These are phyloP conservation scores for Hirtodrosophila confusa DNA, from an alignment of 2,888 invertebrate genomes.

Conservation along the genomic window DNA sequence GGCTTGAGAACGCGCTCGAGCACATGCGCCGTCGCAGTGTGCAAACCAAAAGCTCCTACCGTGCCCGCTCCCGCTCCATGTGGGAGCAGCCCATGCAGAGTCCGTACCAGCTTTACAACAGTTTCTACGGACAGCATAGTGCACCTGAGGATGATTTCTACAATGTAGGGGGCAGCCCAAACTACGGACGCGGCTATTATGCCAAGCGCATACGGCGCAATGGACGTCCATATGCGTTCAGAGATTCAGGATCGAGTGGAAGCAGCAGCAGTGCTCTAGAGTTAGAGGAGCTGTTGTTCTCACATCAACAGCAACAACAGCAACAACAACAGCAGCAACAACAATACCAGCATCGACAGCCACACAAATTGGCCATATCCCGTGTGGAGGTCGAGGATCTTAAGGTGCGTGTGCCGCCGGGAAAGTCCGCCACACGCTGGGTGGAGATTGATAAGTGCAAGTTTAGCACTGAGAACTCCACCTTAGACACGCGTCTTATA, in stretches of 20 bases:
- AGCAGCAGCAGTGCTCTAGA: conserved; percentile 54
- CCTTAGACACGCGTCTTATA: conserved; percentile 90
- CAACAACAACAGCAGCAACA: conserved; percentile 49
- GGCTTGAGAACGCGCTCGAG: conserved; percentile 88
- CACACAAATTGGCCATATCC: conserved; percentile 72
- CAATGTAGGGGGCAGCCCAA: conserved; percentile 45
- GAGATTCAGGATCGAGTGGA: conserved; percentile 24
- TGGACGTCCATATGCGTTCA: conserved; percentile 51
- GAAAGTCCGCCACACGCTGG: conserved; percentile 86
- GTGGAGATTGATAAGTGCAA: conserved; percentile 90
- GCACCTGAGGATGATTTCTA: conserved; percentile 75
- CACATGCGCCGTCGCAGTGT: conserved; percentile 85
- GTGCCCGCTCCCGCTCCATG: conserved; percentile 65
- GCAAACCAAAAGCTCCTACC: conserved; percentile 64
- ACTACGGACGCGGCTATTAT: conserved; percentile 65
- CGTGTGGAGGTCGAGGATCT: conserved; percentile 82
- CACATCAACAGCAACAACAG: conserved; percentile 52
- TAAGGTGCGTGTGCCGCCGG: conserved; percentile 88
- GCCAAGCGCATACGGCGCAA: conserved; percentile 68
- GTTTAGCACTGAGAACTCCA: conserved; percentile 90
- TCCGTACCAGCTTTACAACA: conserved; percentile 82
- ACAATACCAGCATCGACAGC: conserved; percentile 61
- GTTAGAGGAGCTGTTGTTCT: conserved; percentile 59
- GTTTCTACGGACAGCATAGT: conserved; percentile 77
- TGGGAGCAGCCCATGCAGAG: conserved; percentile 73